Evolutionary conservation across 1,140 invertebrate genomes (phyloP), one percentile per base, ranked within the genome.

Genomic region (Cydia pomonella): DNA sequence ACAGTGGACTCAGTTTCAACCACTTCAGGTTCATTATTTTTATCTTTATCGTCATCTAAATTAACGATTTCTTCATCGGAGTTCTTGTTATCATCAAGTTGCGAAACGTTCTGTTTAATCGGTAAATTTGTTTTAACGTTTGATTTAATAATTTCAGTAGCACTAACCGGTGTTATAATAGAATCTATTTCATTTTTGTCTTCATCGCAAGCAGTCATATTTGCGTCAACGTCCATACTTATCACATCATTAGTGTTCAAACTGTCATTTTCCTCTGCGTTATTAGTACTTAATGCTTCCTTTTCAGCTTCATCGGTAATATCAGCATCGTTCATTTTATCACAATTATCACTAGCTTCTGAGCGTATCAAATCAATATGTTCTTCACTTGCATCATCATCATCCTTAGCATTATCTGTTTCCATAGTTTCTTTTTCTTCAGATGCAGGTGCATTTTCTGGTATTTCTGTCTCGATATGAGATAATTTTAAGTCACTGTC

Each of bases 31-130:
- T 73, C 38, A 23, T 10, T 18, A 21, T 23, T 41, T 16, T 23
- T 38, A 1, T 73, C 44, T 21, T 50, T 73, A 25, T 73, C 44
- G 27, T 73, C 72, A 18, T 73, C 47, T 50, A 73, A 47, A 50
- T 73, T 73, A 47, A 27, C 29, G 9, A 73, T 73, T 5, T 27
- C 44, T 53, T 73, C 27, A 47, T 73, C 41, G 3, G 13, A 5
- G 21, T 10, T 59, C 21, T 59, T 59, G n/a, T n/a, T 23, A 59
- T 59, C 21, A 23, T 59, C 21, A 59, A 59, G 5, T 12, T 21
- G 18, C 6, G 53, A 23, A 7, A 59, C 9, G n/a, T 59, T 50
- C 4, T 50, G 5, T 59, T 53, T n/a, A 18, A 1, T 7, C 6
- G 50, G 50, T 53, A 53, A 53, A 53, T n/a, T 16, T 18, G 6